These are phyloP conservation scores for Anas platyrhynchos DNA, from an alignment of 2,113 vertebrate species.

Conservation along the genomic window DNA sequence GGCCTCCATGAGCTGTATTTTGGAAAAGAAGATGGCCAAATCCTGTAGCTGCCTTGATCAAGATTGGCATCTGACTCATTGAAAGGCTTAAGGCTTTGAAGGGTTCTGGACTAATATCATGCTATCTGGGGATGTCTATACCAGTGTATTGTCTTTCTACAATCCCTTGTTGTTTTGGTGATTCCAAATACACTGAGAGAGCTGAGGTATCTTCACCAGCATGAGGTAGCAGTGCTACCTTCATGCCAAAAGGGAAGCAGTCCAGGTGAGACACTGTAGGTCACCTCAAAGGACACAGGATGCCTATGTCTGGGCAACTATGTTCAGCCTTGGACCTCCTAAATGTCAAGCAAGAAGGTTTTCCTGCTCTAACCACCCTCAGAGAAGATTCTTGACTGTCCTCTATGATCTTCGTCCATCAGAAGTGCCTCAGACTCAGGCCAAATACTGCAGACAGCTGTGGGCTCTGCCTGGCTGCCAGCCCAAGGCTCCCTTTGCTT, in stretches of 20 bases:
- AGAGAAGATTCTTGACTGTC: not conserved
- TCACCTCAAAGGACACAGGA: not conserved
- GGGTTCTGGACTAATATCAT: not conserved
- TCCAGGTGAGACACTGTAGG: not conserved
- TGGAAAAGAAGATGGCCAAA: not conserved
- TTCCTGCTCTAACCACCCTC: not conserved
- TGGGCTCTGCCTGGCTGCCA: not conserved
- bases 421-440: not conserved
- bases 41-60: not conserved
- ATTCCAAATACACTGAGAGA: not conserved
- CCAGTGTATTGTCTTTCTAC: not conserved
- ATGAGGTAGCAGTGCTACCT: not conserved
- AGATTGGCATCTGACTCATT: not conserved
- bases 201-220: not conserved
- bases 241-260: not conserved
- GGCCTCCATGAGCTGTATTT: not conserved
- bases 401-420: not conserved
- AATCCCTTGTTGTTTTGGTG: not conserved
- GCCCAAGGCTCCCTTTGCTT: not conserved
- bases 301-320: too few relatives aligned
- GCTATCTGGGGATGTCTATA: not conserved
- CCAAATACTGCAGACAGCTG: not conserved
- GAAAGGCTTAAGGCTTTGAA: not conserved
- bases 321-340: not conserved
- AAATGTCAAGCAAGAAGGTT: accelerated